phyloP scores from a whole-genome alignment of 2,888 invertebrate genomes.

The Hypena proboscidalis region DNA sequence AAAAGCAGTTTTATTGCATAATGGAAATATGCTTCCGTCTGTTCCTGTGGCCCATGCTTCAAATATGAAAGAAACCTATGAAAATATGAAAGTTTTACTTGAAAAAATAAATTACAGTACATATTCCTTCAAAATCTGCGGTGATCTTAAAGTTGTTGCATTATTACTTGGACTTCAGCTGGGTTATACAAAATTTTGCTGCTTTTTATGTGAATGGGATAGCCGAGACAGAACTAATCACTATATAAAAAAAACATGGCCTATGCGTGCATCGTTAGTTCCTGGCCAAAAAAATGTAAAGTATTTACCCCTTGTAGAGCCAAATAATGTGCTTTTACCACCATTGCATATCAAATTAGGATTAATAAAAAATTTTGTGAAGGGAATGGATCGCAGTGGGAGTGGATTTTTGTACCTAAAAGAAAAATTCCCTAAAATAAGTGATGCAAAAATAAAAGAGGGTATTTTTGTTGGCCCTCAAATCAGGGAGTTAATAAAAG shows the following conservation, averaged over 20 bases:
- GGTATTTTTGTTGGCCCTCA: too few species aligned
- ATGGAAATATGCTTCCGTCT: constrained; percentile 14
- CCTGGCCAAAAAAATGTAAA: not conserved
- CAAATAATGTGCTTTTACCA: not conserved
- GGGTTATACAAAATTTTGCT: not conserved
- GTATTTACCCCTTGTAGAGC: not conserved
- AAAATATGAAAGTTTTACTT: constrained; percentile 10
- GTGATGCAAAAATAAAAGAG: too few species aligned
- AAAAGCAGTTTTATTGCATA: constrained; percentile 22
- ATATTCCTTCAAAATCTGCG: not conserved
- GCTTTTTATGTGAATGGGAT: not conserved
- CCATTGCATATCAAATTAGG: not conserved
- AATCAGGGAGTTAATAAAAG: too few species aligned
- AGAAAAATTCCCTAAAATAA: too few species aligned
- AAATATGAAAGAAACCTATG: constrained; percentile 17
- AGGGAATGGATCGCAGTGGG: too few species aligned
- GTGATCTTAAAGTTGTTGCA: constrained; percentile 11
- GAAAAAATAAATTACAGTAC: constrained; percentile 5
- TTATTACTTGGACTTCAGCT: not conserved
- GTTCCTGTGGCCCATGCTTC: constrained; percentile 10
- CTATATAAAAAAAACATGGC: not conserved
- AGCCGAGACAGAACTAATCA: not conserved
- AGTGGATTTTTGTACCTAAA: too few species aligned
- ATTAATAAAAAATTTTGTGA: too few species aligned
- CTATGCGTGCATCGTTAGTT: not conserved